Percentiles rank a stretch among this genome's conserved stretches.
phyloP scores from a whole-genome alignment of 2,113 vertebrate species.

The Laticauda colubrina region DNA sequence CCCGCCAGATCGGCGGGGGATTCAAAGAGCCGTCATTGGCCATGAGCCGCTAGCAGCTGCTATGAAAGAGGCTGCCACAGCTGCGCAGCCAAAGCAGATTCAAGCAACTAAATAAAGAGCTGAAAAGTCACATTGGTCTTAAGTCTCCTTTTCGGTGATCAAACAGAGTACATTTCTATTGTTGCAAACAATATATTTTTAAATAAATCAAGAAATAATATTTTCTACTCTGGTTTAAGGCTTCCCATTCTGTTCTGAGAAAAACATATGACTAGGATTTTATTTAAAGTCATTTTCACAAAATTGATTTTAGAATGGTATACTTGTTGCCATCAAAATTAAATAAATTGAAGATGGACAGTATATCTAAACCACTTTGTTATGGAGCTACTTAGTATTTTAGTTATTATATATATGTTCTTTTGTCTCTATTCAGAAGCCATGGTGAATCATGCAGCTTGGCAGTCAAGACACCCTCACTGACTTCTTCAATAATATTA shows the following conservation, averaged over 20 bases:
- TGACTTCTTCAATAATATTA: not conserved
- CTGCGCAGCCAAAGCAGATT: too few species aligned
- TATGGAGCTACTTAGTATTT: constrained; percentile 11
- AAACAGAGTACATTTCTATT: not conserved
- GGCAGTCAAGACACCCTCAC: not conserved
- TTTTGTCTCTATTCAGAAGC: constrained; percentile 12
- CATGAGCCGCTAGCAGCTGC: too few species aligned
- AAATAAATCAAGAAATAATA: constrained; percentile 17
- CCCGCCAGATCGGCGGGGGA: too few species aligned
- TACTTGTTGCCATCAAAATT: constrained; percentile 22
- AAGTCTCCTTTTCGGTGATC: too few species aligned
- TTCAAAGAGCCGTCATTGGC: too few species aligned
- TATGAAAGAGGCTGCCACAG: too few species aligned
- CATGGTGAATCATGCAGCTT: not conserved
- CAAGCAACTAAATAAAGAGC: too few species aligned
- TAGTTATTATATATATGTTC: not conserved
- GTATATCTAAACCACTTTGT: constrained; percentile 25
- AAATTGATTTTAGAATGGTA: constrained; percentile 48
- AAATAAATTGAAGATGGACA: not conserved
- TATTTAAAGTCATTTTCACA: constrained; percentile 51
- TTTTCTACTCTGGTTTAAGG: not conserved
- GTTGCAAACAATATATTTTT: not conserved
- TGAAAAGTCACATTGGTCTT: too few species aligned
- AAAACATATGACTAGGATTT: constrained; percentile 59
- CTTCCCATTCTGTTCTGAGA: constrained; percentile 49